phyloP scores from a whole-genome alignment of 2,888 invertebrate genomes.

The Meiosimyza platycephala region DNA sequence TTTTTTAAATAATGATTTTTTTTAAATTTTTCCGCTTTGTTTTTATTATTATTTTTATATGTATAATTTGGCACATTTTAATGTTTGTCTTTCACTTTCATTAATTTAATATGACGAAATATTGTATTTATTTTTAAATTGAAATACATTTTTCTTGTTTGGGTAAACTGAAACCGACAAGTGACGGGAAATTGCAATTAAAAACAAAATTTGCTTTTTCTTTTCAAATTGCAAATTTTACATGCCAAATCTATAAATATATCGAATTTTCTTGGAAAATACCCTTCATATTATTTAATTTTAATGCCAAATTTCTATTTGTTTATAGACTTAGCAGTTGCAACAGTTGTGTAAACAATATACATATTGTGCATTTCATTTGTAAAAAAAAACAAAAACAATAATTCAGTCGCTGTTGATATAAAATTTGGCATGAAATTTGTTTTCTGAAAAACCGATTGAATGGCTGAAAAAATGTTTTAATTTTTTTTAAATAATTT shows the following conservation, averaged over 20 bases:
- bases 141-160: not conserved
- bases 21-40: not conserved
- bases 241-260: slow-evolving; percentile 1
- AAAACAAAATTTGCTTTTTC: slow-evolving; percentile 22
- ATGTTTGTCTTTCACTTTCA: slow-evolving; percentile 1
- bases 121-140: slow-evolving; percentile 13
- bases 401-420: too few relatives aligned
- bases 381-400: too few relatives aligned
- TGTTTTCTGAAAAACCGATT: too few relatives aligned
- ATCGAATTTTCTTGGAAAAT: not conserved
- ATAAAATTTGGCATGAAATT: too few relatives aligned
- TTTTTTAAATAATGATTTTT: not conserved
- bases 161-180: not conserved
- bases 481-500: too few relatives aligned
- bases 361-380: too few relatives aligned
- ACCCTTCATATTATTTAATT: not conserved
- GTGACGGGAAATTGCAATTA: slow-evolving; percentile 29
- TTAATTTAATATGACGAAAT: slow-evolving; percentile 17
- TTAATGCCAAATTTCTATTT: too few relatives aligned
- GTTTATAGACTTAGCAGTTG: too few relatives aligned
- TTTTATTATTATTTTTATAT: not conserved
- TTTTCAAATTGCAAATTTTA: slow-evolving; percentile 17
- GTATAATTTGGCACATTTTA: slow-evolving; percentile 14
- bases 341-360: too few relatives aligned
- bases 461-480: too few relatives aligned